These are phyloP conservation scores for Odontamblyopus lacepedii DNA, from an alignment of 2,797 vertebrate genomes.

Conservation along the genomic window DNA sequence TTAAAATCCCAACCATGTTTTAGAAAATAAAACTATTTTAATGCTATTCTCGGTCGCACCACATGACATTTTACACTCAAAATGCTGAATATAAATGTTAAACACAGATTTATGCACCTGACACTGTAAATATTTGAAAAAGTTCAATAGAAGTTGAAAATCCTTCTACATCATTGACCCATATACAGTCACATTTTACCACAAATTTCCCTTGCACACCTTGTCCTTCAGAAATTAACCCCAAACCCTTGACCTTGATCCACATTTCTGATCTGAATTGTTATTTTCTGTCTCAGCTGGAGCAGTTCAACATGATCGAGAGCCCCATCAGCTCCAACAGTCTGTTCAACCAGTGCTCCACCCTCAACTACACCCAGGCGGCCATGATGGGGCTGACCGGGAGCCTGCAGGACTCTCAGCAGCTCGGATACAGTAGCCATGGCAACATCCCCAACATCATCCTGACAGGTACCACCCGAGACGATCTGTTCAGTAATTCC, in stretches of 20 bases:
- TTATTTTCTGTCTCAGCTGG: constrained; percentile 77
- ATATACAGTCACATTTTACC: neutral
- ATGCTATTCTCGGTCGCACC: too few species aligned
- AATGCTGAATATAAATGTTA: too few species aligned
- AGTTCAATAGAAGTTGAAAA: too few species aligned
- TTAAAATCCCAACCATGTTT: too few species aligned
- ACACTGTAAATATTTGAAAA: too few species aligned
- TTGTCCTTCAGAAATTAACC: too few species aligned
- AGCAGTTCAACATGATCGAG: constrained; percentile 99
- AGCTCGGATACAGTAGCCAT: constrained; percentile 89
- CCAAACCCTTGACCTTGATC: neutral
- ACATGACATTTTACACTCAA: too few species aligned
- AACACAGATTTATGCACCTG: too few species aligned
- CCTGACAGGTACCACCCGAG: constrained; percentile 85
- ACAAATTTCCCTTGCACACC: neutral
- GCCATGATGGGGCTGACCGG: constrained; percentile 97
- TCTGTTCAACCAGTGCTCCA: constrained; percentile 93
- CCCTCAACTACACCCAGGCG: constrained; percentile 96
- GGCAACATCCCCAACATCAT: constrained; percentile 98
- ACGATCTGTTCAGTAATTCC: neutral
- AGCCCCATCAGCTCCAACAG: constrained; percentile 89
- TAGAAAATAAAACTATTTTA: too few species aligned
- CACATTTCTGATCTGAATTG: neutral
- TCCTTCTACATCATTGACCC: too few species aligned
- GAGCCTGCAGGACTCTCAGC: constrained; percentile 88